A percentile compares a stretch with the other conserved stretches of the same genome.
phyloP scores from a whole-genome alignment of 2,113 vertebrate species.

The Ciconia boyciana region DNA sequence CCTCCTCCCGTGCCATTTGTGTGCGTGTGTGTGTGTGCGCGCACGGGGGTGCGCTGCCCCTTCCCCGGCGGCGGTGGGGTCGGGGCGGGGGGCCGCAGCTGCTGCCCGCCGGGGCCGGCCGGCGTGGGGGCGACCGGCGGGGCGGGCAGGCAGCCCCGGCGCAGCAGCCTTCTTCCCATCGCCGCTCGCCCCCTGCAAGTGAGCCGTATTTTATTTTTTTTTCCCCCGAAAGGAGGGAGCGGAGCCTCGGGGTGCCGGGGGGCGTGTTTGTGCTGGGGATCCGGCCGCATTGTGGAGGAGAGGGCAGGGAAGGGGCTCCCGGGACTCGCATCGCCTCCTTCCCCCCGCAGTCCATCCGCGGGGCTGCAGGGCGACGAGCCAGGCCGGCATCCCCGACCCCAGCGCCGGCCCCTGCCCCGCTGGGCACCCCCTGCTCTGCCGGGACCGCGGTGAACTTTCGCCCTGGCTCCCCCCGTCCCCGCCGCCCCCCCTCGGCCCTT shows the following conservation, averaged over 20 bases:
- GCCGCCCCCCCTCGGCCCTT: not conserved
- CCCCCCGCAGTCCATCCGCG: not conserved
- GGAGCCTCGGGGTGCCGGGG: not conserved
- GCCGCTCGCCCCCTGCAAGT: not conserved
- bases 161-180: not conserved
- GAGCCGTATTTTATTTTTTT: not conserved
- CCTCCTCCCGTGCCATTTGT: slow-evolving; percentile 31
- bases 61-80: not conserved
- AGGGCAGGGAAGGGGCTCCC: slow-evolving; percentile 44
- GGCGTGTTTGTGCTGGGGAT: slow-evolving; percentile 18
- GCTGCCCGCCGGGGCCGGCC: not conserved
- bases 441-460: slow-evolving; percentile 55
- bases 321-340: not conserved
- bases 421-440: not conserved
- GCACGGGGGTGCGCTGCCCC: not conserved
- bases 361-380: slow-evolving; percentile 7
- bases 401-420: not conserved
- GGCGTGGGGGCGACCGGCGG: not conserved
- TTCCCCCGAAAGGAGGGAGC: not conserved
- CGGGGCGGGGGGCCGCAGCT: slow-evolving; percentile 25
- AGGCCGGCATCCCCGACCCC: slow-evolving; percentile 14
- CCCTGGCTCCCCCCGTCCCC: not conserved
- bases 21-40: not conserved
- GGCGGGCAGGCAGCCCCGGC: not conserved
- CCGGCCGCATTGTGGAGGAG: slow-evolving; percentile 22